Evolutionary conservation across 2,113 vertebrate species (phyloP), one percentile per base, ranked within the genome.

Genomic region (Condylura cristata): DNA sequence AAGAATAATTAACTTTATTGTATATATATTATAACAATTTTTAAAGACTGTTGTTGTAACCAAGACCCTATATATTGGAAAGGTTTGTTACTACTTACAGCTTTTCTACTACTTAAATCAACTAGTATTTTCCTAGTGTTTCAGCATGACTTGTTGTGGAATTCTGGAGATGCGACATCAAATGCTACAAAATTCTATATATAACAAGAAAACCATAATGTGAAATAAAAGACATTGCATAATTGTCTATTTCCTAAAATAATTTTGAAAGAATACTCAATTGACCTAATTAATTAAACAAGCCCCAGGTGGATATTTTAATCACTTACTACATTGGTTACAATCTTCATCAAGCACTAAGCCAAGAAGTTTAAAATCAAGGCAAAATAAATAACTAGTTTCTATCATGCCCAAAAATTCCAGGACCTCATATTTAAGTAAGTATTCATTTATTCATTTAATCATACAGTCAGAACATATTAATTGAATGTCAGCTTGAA

Each of bases 281-380:
- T n/a, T 90, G 46, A 58, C 46, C 32, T 72, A 61, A 78, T 61
- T 85, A 4, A 58, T 91, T 28, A 90, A 65, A 11, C 13, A 84
- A 75, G 1, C 48, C 16, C 61, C 37, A 11, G 13, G 11, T 83
- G 28, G 82, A 2, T 17, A 39, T 60, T 93, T 87, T 88, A 60
- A 34, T 86, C 56, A 76, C 48, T 39, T 56, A 61, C 24, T 74
- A 39, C 28, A 26, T 28, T 91, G 17, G 5, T 30, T 58, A 17
- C 10, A 85, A 41, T 28, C 6, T 76, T 88, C 81, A 81, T 68
- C 8, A 78, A 85, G 32, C 12, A 61, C 37, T 65, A 65, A 66
- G 44, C 65, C 46, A 72, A n/a, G n/a, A 84, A 68, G 13, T 84
- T 92, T 46, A 84, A 90, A 91, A 80, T 76, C 22, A 75, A 86